phyloP scores from a whole-genome alignment of 2,888 invertebrate genomes.

The Yponomeuta plumbellus region DNA sequence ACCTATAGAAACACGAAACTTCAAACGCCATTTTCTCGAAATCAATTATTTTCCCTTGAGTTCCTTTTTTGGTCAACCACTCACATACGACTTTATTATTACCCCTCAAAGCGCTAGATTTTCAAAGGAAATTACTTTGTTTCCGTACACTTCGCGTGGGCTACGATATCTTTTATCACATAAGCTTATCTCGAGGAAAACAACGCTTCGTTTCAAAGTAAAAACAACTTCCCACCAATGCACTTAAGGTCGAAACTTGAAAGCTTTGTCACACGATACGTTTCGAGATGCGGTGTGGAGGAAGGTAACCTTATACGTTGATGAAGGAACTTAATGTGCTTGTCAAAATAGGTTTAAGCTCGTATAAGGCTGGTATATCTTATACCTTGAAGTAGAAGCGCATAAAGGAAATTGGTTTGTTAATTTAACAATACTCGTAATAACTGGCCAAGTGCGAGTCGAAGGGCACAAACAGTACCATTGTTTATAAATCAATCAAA shows the following conservation, averaged over 20 bases:
- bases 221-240: neutral
- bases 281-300: neutral
- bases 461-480: too few species aligned
- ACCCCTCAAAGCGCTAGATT: too few species aligned
- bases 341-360: conserved; percentile 5
- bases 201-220: neutral
- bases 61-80: too few species aligned
- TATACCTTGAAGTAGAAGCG: neutral
- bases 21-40: too few species aligned
- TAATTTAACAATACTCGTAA: too few species aligned
- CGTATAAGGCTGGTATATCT: neutral
- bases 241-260: neutral
- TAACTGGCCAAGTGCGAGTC: too few species aligned
- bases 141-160: neutral
- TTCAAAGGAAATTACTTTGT: neutral
- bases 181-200: neutral
- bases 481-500: too few species aligned
- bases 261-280: neutral
- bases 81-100: too few species aligned
- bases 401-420: neutral
- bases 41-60: too few species aligned
- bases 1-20: too few species aligned
- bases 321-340: conserved; percentile 9
- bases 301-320: conserved; percentile 7
- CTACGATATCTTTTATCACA: neutral